phyloP scores from a whole-genome alignment of 2,888 invertebrate species.

The Epinotia nisella region DNA sequence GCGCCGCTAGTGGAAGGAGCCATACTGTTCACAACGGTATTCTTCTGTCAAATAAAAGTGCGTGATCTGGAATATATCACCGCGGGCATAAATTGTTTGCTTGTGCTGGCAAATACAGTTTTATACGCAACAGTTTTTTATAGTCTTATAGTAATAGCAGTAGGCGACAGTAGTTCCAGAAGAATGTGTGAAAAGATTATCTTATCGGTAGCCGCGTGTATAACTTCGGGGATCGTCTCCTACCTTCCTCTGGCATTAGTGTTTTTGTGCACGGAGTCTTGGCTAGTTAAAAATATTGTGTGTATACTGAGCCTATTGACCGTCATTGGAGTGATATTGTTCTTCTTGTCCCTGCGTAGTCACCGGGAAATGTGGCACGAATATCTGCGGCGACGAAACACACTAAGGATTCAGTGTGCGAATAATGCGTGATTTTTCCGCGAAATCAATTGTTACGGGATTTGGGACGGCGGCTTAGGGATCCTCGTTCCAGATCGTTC shows the following conservation, averaged over 20 bases:
- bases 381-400: constrained; percentile 3
- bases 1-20: constrained; percentile 13
- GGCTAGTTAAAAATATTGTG: constrained; percentile 3
- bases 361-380: constrained; percentile 17
- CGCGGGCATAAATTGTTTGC: neutral
- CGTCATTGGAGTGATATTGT: neutral
- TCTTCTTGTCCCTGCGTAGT: constrained; percentile 16
- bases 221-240: constrained; percentile 10
- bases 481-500: too few relatives aligned
- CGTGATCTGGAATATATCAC: constrained; percentile 8
- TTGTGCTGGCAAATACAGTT: neutral
- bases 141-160: neutral
- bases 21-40: neutral
- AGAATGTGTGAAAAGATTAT: constrained; percentile 7
- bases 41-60: neutral
- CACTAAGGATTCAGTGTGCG: neutral
- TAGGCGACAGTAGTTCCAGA: neutral
- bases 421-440: neutral
- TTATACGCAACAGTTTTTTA: constrained; percentile 9
- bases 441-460: too few relatives aligned
- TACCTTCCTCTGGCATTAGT: constrained; percentile 15
- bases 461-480: too few relatives aligned
- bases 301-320: constrained; percentile 17
- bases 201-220: constrained; percentile 10
- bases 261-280: neutral